phyloP scores from a whole-genome alignment of 1,140 invertebrate genomes.

The Aleiodes sp. region DNA sequence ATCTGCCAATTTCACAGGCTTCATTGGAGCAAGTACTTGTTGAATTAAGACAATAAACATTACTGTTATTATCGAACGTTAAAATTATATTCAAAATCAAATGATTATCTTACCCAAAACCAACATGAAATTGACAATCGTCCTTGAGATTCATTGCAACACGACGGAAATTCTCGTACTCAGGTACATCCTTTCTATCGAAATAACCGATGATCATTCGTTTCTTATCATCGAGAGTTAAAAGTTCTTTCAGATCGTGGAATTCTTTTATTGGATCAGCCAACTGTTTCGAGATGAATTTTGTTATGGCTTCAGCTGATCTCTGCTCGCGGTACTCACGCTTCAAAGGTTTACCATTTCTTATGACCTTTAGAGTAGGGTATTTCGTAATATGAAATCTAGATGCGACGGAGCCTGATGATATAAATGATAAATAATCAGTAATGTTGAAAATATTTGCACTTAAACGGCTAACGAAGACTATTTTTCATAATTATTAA shows the following conservation, averaged over 20 bases:
- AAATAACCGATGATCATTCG: conserved; percentile 95
- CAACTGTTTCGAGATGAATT: conserved; percentile 90
- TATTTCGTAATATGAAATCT: conserved; percentile 98
- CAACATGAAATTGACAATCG: conserved; percentile 94
- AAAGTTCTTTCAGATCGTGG: conserved; percentile 76
- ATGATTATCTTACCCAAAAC: conserved; percentile 82
- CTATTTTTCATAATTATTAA: too few species aligned
- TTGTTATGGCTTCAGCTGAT: conserved; percentile 85
- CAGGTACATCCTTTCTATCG: conserved; percentile 80
- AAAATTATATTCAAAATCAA: conserved; percentile 9
- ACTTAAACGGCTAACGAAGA: too few species aligned
- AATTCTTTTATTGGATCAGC: conserved; percentile 90
- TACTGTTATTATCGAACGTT: not conserved
- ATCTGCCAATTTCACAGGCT: conserved; percentile 61
- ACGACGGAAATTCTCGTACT: conserved; percentile 82
- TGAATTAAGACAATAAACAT: conserved; percentile 48
- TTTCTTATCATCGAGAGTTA: conserved; percentile 87
- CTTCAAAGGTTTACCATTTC: conserved; percentile 93
- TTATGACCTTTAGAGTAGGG: conserved; percentile 96
- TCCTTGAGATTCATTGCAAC: conserved; percentile 92
- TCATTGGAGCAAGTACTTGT: conserved; percentile 62
- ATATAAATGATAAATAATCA: conserved; percentile 43
- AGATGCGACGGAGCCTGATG: conserved; percentile 78
- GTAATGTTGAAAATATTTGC: too few species aligned
- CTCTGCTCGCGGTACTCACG: conserved; percentile 91